Percentiles rank a stretch among this genome's conserved stretches.
These are phyloP conservation scores for Crambe crambe DNA, from an alignment of 37 sponge, comb jelly and placozoan species.

Conservation along the genomic window DNA sequence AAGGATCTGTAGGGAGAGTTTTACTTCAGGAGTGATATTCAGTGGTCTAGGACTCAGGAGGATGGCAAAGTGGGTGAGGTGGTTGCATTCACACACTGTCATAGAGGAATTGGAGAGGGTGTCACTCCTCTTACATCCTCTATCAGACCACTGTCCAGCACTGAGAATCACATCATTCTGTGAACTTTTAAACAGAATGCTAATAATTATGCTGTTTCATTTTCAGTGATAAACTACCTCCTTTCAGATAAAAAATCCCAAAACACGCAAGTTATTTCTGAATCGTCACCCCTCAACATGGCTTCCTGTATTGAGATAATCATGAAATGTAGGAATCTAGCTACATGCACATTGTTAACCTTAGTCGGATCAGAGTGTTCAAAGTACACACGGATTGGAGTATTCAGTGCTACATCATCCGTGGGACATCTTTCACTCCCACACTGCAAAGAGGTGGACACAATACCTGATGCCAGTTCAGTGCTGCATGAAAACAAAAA, in stretches of 20 bases:
- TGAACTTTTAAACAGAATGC: neutral
- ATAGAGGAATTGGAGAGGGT: constrained; percentile 1
- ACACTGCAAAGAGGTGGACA: neutral
- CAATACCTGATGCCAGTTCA: neutral
- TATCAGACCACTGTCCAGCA: neutral
- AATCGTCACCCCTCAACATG: neutral
- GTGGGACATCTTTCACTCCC: neutral
- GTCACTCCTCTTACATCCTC: neutral
- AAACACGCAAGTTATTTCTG: neutral
- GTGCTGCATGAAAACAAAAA: too few species aligned
- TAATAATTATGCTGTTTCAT: neutral
- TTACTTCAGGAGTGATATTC: neutral
- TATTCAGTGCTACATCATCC: neutral
- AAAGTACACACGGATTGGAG: neutral
- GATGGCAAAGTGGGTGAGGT: constrained; percentile 76
- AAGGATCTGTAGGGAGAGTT: constrained; percentile 2
- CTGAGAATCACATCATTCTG: neutral
- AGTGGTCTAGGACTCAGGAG: constrained; percentile 34
- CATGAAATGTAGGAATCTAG: too few species aligned
- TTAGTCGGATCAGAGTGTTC: neutral
- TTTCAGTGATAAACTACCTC: neutral
- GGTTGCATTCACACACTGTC: constrained; percentile 59
- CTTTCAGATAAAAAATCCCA: neutral
- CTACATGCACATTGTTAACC: neutral
- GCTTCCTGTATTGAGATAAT: too few species aligned